Percentiles rank a stretch among this genome's conserved stretches.
phyloP scores from a whole-genome alignment of 2,113 vertebrate genomes.

The Nerophis lumbriciformis region DNA sequence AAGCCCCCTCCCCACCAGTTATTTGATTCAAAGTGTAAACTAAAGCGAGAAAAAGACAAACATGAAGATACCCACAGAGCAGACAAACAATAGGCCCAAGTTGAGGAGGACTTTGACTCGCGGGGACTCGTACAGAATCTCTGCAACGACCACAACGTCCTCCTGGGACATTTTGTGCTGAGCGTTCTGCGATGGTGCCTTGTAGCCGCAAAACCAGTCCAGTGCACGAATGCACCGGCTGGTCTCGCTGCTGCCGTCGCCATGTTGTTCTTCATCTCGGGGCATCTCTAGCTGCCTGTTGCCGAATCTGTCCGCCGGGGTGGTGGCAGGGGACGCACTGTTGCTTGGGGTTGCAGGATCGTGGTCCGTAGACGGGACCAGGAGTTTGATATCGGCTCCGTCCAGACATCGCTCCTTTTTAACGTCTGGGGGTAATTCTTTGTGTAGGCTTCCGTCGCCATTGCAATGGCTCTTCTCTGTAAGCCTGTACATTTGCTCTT shows the following conservation, averaged over 20 bases:
- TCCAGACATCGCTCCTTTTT: slow-evolving; percentile 79
- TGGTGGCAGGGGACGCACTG: slow-evolving; percentile 80
- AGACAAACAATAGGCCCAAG: slow-evolving; percentile 80
- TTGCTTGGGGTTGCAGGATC: slow-evolving; percentile 74
- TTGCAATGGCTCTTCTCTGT: slow-evolving; percentile 71
- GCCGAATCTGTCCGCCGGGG: slow-evolving; percentile 77
- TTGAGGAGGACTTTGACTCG: slow-evolving; percentile 84
- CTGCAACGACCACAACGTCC: slow-evolving; percentile 74
- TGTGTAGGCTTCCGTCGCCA: slow-evolving; percentile 59
- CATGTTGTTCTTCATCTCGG: slow-evolving; percentile 63
- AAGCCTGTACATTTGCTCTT: slow-evolving; percentile 70
- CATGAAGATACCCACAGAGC: slow-evolving; percentile 90
- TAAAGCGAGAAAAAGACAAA: slow-evolving; percentile 96
- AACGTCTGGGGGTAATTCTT: slow-evolving; percentile 77
- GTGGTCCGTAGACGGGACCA: slow-evolving; percentile 75
- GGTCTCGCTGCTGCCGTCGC: slow-evolving; percentile 36
- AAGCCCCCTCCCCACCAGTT: slow-evolving; percentile 5
- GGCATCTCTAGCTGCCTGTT: slow-evolving; percentile 75
- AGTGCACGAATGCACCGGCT: slow-evolving; percentile 71
- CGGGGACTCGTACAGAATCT: slow-evolving; percentile 90
- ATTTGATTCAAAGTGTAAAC: slow-evolving; percentile 27
- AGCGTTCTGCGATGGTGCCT: slow-evolving; percentile 63
- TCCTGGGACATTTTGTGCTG: slow-evolving; percentile 70
- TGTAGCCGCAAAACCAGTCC: slow-evolving; percentile 85
- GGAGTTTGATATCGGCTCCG: slow-evolving; percentile 78